phyloP scores from a whole-genome alignment of 2,797 vertebrate genomes.

The Notolabrus celidotus region DNA sequence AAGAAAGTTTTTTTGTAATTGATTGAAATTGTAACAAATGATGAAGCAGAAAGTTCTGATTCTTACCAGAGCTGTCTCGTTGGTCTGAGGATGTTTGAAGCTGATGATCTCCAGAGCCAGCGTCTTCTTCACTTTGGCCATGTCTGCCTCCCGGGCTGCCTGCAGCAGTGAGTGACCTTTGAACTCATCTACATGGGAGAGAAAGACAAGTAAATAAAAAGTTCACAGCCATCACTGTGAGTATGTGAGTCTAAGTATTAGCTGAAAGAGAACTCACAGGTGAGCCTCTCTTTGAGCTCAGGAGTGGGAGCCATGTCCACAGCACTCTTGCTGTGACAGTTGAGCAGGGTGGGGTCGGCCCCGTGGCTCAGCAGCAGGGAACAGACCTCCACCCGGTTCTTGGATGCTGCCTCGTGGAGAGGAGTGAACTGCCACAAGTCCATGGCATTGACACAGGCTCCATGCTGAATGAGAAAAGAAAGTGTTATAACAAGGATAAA shows the following conservation, averaged over 20 bases:
- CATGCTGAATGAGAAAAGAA: conserved; percentile 85
- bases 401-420: conserved; percentile 96
- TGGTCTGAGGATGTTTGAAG: conserved; percentile 98
- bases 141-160: conserved; percentile 96
- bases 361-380: conserved; percentile 95
- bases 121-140: conserved; percentile 98
- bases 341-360: conserved; percentile 94
- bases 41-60: conserved; percentile 10
- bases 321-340: conserved; percentile 97
- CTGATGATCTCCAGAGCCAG: conserved; percentile 97
- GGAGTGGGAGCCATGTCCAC: conserved; percentile 98
- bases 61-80: conserved; percentile 95
- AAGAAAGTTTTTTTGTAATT: too few species aligned
- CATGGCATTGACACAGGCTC: conserved; percentile 98
- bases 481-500: not conserved
- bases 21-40: too few species aligned
- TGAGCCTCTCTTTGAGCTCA: conserved; percentile 94
- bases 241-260: not conserved
- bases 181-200: conserved; percentile 90
- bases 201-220: conserved; percentile 10
- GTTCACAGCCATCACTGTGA: not conserved
- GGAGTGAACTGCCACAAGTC: conserved; percentile 99
- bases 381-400: conserved; percentile 97
- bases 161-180: conserved; percentile 98
- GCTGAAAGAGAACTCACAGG: conserved; percentile 85